These are phyloP conservation scores for Girardinichthys multiradiatus DNA, from an alignment of 2,113 vertebrate species.

Conservation along the genomic window DNA sequence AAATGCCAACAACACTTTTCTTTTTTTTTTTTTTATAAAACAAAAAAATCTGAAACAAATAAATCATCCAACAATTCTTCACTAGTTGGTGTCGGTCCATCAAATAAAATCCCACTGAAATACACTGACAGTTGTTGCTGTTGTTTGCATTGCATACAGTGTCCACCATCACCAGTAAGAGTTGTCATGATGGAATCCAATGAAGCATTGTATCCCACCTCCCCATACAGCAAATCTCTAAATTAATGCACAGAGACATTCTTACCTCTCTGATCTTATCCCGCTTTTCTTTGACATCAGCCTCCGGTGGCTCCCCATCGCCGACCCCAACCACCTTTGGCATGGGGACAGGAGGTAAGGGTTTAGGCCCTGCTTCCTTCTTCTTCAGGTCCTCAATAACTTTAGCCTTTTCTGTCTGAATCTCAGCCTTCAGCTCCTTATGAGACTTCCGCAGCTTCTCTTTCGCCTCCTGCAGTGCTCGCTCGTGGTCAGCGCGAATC, in stretches of 20 bases:
- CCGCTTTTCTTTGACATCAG: slow-evolving; percentile 88
- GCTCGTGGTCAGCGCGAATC: slow-evolving; percentile 97
- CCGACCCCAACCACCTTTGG: slow-evolving; percentile 91
- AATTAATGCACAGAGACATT: not conserved
- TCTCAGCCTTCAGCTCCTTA: slow-evolving; percentile 93
- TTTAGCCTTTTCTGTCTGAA: slow-evolving; percentile 96
- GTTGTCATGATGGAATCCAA: not conserved
- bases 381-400: slow-evolving; percentile 90
- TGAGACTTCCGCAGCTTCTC: slow-evolving; percentile 96
- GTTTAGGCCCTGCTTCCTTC: slow-evolving; percentile 83
- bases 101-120: no score
- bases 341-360: slow-evolving; percentile 90
- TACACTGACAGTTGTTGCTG: not conserved
- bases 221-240: not conserved
- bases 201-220: not conserved
- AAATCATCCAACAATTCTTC: not conserved
- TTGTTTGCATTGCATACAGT: not conserved
- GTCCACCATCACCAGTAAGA: no score
- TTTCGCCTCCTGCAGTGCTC: slow-evolving; percentile 96
- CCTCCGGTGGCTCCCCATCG: slow-evolving; percentile 90
- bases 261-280: slow-evolving; percentile 98
- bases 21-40: no score
- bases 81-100: not conserved
- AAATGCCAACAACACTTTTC: no score
- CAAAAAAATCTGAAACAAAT: not conserved